Conservation (phyloP, 2,797 vertebrate genomes). For the Paratrypauchen microcephalus region DNA sequence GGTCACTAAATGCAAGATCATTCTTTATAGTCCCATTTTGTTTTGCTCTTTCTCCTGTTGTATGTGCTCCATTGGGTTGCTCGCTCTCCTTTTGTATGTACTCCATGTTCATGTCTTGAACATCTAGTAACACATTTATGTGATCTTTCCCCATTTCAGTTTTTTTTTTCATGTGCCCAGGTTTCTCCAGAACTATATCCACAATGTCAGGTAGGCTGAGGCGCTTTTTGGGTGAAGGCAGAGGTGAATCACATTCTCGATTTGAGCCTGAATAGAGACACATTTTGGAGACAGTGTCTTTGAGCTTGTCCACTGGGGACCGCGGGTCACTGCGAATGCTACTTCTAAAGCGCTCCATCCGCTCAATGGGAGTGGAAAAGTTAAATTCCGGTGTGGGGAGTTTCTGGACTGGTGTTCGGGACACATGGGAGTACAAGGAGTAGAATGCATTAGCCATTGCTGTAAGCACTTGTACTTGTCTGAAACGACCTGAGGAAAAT, state of each 20-base stretch:
- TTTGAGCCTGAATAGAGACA: slow-evolving; percentile 82
- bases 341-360: slow-evolving; percentile 66
- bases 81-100: background rate
- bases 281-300: slow-evolving; percentile 87
- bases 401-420: slow-evolving; percentile 84
- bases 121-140: slow-evolving; percentile 22
- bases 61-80: slow-evolving; percentile 2
- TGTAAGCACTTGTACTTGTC: slow-evolving; percentile 87
- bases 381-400: slow-evolving; percentile 77
- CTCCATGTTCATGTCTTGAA: slow-evolving; percentile 9
- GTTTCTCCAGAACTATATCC: slow-evolving; percentile 62
- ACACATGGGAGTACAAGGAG: slow-evolving; percentile 90
- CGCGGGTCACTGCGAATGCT: slow-evolving; percentile 70
- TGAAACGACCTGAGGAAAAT: slow-evolving; percentile 84
- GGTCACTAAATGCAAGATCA: slow-evolving; percentile 8
- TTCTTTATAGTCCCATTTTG: slow-evolving; percentile 16
- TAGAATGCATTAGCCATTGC: slow-evolving; percentile 87
- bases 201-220: slow-evolving; percentile 72
- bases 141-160: slow-evolving; percentile 29
- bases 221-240: slow-evolving; percentile 57
- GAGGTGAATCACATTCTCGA: slow-evolving; percentile 63
- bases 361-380: slow-evolving; percentile 69
- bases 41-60: background rate
- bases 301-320: slow-evolving; percentile 82
- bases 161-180: slow-evolving; percentile 33